These are phyloP conservation scores for Ivindomyrus marchei DNA, from an alignment of 2,113 vertebrate species.

Conservation along the genomic window DNA sequence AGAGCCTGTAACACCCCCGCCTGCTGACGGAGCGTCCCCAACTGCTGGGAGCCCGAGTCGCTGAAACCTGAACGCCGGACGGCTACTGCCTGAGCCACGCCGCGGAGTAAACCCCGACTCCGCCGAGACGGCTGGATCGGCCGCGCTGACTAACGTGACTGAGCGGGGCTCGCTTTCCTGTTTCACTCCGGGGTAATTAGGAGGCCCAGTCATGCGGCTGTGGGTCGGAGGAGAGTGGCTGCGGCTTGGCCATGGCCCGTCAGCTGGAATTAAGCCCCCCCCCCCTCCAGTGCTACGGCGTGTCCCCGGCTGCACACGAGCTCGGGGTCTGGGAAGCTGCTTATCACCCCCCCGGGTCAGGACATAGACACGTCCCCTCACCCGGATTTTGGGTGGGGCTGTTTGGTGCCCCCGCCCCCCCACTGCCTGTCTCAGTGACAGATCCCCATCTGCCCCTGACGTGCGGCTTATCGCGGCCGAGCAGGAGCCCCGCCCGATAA, in stretches of 20 bases:
- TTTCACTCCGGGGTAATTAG: neutral
- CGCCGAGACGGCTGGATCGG: neutral
- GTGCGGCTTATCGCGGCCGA: neutral
- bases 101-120: neutral
- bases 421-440: neutral
- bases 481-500: neutral
- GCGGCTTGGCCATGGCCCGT: neutral
- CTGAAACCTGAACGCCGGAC: neutral
- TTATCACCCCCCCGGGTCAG: neutral
- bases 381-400: neutral
- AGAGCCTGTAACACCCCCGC: neutral
- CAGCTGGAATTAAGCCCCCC: neutral
- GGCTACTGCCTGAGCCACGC: neutral
- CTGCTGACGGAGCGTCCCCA: neutral
- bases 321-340: neutral
- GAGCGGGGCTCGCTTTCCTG: neutral
- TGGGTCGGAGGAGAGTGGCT: neutral
- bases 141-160: neutral
- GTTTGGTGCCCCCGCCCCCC: neutral
- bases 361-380: neutral
- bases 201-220: neutral
- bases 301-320: neutral
- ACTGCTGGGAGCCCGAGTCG: neutral
- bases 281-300: neutral
- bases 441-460: neutral